Evolutionary conservation across 2,888 invertebrate genomes (phyloP).

Genomic region (Eupithecia abbreviata): DNA sequence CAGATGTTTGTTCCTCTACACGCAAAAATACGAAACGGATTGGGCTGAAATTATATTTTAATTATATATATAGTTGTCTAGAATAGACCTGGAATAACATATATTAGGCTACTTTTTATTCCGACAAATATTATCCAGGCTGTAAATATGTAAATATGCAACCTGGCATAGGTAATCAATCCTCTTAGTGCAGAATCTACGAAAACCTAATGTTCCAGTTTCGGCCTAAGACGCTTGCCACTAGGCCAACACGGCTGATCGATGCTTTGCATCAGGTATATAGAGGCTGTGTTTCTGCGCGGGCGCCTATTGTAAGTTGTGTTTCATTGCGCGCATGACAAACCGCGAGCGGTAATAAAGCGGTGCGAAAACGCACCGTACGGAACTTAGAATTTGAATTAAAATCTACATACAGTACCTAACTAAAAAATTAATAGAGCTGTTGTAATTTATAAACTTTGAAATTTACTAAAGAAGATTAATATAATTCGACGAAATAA

Average conservation of each 20-base stretch:
- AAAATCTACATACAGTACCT: background rate
- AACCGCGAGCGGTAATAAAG: slow-evolving; percentile 31
- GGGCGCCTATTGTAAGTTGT: slow-evolving; percentile 67
- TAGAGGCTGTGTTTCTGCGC: slow-evolving; percentile 66
- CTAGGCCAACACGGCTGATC: slow-evolving; percentile 13
- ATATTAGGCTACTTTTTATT: background rate
- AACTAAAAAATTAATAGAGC: slow-evolving; percentile 6
- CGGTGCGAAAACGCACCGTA: slow-evolving; percentile 33
- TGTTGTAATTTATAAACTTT: background rate
- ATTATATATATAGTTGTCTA: no score
- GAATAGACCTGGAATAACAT: background rate
- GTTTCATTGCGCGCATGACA: slow-evolving; percentile 51
- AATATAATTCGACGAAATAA: background rate
- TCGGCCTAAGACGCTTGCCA: background rate
- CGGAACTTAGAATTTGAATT: slow-evolving; percentile 10
- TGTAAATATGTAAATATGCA: background rate
- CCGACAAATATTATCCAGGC: background rate
- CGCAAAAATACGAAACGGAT: background rate
- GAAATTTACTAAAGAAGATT: background rate
- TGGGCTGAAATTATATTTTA: no score
- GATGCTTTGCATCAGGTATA: slow-evolving; percentile 61
- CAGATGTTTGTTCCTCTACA: background rate
- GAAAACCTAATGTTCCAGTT: background rate
- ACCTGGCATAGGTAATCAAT: background rate
- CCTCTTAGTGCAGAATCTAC: background rate